These are phyloP conservation scores for Leptopilina drosophilae DNA, from an alignment of 2,888 invertebrate genomes.

Conservation along the genomic window DNA sequence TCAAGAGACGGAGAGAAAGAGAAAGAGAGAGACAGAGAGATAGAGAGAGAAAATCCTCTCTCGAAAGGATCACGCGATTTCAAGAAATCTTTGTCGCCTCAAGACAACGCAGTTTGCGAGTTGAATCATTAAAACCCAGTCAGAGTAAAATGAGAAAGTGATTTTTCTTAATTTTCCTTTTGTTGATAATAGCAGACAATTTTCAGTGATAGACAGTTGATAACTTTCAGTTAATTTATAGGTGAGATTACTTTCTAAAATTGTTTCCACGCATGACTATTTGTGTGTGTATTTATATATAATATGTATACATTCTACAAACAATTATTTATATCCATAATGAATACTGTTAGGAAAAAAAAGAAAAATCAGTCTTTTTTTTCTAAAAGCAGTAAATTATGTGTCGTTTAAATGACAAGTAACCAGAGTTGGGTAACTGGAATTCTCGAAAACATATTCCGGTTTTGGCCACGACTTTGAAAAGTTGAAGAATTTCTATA, in stretches of 20 bases:
- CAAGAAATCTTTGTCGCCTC: background rate
- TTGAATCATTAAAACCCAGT: background rate
- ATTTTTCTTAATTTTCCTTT: conserved; percentile 17
- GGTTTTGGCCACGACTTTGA: no score
- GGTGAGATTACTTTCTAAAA: conserved; percentile 8
- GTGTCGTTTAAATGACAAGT: no score
- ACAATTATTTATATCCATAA: background rate
- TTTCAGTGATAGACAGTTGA: background rate
- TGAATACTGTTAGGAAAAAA: background rate
- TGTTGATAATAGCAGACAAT: conserved; percentile 8
- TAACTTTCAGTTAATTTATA: conserved; percentile 13
- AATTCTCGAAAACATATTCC: no score
- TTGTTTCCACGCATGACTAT: conserved; percentile 5
- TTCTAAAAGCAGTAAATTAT: background rate
- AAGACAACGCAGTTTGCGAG: background rate
- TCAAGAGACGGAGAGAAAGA: background rate
- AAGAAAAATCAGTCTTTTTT: background rate
- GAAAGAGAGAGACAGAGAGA: background rate
- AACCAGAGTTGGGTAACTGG: no score
- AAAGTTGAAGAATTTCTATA: no score
- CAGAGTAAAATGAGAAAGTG: conserved; percentile 22
- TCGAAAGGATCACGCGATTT: background rate
- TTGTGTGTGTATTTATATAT: background rate
- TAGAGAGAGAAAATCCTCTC: no score
- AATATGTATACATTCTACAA: background rate